Evolutionary conservation across 2,888 invertebrate genomes (phyloP).

Genomic region (Syrista parreyssii): DNA sequence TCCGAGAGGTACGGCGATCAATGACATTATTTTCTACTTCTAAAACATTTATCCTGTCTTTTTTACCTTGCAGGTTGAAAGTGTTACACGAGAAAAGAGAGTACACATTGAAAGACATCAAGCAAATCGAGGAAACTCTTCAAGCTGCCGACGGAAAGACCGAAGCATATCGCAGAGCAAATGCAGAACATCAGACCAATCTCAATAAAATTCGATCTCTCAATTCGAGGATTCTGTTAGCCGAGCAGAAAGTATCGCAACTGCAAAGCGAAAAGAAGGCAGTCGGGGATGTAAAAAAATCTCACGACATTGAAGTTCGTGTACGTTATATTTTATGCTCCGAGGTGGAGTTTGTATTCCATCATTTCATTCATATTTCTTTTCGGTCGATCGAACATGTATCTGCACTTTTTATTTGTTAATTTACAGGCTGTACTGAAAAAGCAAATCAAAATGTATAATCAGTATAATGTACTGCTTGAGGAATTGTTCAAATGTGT

Average conservation of each 20-base stretch:
- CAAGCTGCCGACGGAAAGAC: conserved; percentile 36
- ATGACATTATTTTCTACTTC: conserved; percentile 11
- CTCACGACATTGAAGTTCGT: conserved; percentile 41
- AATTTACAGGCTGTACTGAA: conserved; percentile 37
- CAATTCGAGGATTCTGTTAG: conserved; percentile 45
- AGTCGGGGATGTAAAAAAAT: conserved; percentile 49
- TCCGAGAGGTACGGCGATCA: conserved; percentile 46
- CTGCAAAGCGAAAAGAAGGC: conserved; percentile 53
- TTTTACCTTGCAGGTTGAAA: conserved; percentile 55
- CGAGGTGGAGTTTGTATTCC: background rate
- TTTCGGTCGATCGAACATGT: background rate
- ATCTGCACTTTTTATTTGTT: conserved; percentile 24
- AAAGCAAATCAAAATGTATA: conserved; percentile 52
- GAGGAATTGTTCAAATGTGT: conserved; percentile 49
- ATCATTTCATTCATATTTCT: background rate
- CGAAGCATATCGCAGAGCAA: conserved; percentile 36
- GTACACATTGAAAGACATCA: conserved; percentile 45
- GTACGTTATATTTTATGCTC: conserved; percentile 28
- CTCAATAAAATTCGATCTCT: conserved; percentile 43
- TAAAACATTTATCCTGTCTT: conserved; percentile 31
- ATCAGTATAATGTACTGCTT: conserved; percentile 47
- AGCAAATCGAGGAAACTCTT: conserved; percentile 47
- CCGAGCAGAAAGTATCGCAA: conserved; percentile 46
- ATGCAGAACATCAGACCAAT: conserved; percentile 39
- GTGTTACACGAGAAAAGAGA: conserved; percentile 30